Percentiles rank a stretch among this genome's conserved stretches.
phyloP scores from a whole-genome alignment of 2,888 invertebrate genomes.

The Phlogophora meticulosa region DNA sequence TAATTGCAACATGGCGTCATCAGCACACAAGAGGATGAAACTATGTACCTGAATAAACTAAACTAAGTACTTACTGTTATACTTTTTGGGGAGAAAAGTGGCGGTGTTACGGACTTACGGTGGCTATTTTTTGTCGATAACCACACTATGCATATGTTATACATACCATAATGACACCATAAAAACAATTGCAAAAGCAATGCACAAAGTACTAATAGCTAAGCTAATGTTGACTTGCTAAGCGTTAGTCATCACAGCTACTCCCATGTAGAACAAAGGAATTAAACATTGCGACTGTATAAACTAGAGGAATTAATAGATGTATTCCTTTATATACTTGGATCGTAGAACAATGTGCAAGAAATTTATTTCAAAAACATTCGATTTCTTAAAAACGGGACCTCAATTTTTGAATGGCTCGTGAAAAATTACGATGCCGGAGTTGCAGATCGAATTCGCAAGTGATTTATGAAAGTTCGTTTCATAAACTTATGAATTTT shows the following conservation, averaged over 20 bases:
- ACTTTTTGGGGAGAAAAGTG: not conserved
- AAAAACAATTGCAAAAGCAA: constrained; percentile 50
- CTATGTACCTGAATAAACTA: constrained; percentile 36
- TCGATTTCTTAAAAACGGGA: constrained; percentile 9
- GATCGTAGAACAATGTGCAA: constrained; percentile 17
- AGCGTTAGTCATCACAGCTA: constrained; percentile 63
- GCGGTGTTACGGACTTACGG: not conserved
- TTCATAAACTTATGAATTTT: constrained; percentile 30
- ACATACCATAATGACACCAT: constrained; percentile 1
- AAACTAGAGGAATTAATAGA: constrained; percentile 50
- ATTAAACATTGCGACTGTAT: constrained; percentile 63
- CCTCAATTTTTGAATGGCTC: constrained; percentile 36
- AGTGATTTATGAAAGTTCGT: constrained; percentile 37
- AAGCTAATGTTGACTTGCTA: constrained; percentile 53
- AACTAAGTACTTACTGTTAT: not conserved
- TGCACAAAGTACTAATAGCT: constrained; percentile 35
- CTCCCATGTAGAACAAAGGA: constrained; percentile 65
- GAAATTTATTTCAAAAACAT: constrained; percentile 20
- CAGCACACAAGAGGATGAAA: constrained; percentile 45
- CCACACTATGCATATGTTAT: not conserved
- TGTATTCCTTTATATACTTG: constrained; percentile 15
- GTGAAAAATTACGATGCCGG: constrained; percentile 14
- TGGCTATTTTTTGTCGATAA: not conserved
- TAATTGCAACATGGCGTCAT: constrained; percentile 59
- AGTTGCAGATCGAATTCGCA: constrained; percentile 29